Evolutionary conservation across 2,797 vertebrate species (phyloP), one percentile per base, ranked within the genome.

Genomic region (Atherinosoma microstoma): DNA sequence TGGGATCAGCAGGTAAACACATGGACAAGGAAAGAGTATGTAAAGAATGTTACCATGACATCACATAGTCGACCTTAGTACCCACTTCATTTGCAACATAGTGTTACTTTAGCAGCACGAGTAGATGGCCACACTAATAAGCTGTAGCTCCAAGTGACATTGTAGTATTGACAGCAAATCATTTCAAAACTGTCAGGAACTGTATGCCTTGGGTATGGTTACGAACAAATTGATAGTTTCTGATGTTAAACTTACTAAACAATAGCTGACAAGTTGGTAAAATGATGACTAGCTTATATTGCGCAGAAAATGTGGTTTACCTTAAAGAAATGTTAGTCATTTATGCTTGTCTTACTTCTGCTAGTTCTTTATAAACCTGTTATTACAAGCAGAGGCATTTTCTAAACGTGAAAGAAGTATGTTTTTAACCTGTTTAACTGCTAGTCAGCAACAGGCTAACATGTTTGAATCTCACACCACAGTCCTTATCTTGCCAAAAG

Each of bases 1-100:
- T 73, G 66, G 29, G 69, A 70, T 71, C 69, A 54, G 71, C 38
- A 58, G 74, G 91, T 81, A 86, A 89, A 91, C 79, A 91, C 80
- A 84, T n/a, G 58, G 56, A 83, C 38, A 73, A 29, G 73, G 15
- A 54, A 58, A 66, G 78, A 81, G 69, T 70, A 83, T 91, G 85
- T 77, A 24, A 83, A 84, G 79, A 89, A 88, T 87, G 84, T 45
- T 54, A n/a, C 60, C 70, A 62, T 76, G 77, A 80, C 73, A 61
- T 76, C 79, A 76, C 65, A 71, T 51, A 66, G n/a, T 10, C 60
- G 32, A 81, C 65, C 74, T 85, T 78, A 82, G 65, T 27, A 42
- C 60, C 49, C 2, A 40, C 35, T 63, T 61, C 30, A 36, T 56
- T 35, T 35, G 1, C 65, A 58, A 45, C 32, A 40, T 57, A 51